Conservation (phyloP, 2,888 invertebrate genomes). For the Drosophila kambysellisi region DNA sequence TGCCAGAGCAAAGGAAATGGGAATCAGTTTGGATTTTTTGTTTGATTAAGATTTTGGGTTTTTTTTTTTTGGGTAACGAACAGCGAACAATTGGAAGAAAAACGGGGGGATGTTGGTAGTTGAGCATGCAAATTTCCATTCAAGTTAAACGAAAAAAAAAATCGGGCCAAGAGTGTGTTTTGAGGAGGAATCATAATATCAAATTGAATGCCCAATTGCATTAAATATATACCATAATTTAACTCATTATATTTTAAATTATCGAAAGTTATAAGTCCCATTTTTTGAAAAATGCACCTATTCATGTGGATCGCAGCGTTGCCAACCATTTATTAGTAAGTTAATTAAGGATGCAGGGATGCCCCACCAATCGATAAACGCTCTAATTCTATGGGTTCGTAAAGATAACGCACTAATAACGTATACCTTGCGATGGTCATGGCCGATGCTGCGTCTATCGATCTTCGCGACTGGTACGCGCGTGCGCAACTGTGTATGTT, state of each 20-base stretch:
- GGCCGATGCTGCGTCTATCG: conserved; percentile 63
- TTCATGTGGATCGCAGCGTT: neutral
- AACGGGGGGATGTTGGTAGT: neutral
- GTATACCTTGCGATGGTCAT: conserved; percentile 71
- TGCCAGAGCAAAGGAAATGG: conserved; percentile 77
- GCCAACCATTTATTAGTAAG: neutral
- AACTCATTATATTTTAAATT: neutral
- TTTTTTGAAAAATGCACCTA: neutral
- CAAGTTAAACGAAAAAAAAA: conserved; percentile 12
- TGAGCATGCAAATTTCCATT: conserved; percentile 63
- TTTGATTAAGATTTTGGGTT: neutral
- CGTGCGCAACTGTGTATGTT: conserved; percentile 57
- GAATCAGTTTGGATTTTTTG: conserved; percentile 1
- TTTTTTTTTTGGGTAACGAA: conserved; percentile 13
- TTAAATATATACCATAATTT: neutral
- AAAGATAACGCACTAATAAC: conserved; percentile 14
- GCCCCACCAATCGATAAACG: conserved; percentile 5
- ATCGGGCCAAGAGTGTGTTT: conserved; percentile 28
- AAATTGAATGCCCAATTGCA: conserved; percentile 1
- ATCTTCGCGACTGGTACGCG: conserved; percentile 56
- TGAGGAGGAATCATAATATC: neutral
- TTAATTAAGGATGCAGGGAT: conserved; percentile 9
- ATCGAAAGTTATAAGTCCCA: neutral
- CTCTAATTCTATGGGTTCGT: conserved; percentile 17
- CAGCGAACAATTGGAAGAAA: conserved; percentile 23